phyloP scores from a whole-genome alignment of 2,888 invertebrate species.

The Metacarcinus magister region DNA sequence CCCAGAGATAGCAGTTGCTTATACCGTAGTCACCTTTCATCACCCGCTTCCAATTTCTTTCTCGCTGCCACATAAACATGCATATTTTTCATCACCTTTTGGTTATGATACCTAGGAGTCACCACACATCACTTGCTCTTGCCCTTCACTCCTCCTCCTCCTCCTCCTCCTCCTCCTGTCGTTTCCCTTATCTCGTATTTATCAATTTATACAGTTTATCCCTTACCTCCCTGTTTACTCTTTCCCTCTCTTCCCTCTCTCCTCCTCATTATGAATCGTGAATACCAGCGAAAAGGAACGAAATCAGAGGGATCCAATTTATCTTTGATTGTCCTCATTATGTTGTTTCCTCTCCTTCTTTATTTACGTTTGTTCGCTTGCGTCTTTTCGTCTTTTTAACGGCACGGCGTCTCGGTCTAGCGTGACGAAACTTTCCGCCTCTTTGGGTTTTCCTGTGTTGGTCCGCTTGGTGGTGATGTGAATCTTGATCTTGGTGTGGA shows the following conservation, averaged over 20 bases:
- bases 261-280: neutral
- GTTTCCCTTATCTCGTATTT: too few species aligned
- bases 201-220: too few species aligned
- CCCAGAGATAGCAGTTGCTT: neutral
- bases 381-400: neutral
- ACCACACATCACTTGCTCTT: neutral
- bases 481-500: neutral
- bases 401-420: neutral
- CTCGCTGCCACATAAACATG: neutral
- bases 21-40: neutral
- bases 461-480: neutral
- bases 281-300: neutral
- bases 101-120: neutral
- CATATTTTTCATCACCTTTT: neutral
- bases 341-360: neutral
- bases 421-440: neutral
- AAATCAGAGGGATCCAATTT: neutral
- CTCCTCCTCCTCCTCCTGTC: too few species aligned
- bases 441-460: neutral
- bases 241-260: neutral
- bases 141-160: too few species aligned
- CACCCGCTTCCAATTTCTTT: neutral
- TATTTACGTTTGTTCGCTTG: neutral
- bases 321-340: neutral
- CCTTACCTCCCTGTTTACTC: neutral